These are phyloP conservation scores for Patella caerulea DNA, from an alignment of 2,888 invertebrate species.

Conservation along the genomic window DNA sequence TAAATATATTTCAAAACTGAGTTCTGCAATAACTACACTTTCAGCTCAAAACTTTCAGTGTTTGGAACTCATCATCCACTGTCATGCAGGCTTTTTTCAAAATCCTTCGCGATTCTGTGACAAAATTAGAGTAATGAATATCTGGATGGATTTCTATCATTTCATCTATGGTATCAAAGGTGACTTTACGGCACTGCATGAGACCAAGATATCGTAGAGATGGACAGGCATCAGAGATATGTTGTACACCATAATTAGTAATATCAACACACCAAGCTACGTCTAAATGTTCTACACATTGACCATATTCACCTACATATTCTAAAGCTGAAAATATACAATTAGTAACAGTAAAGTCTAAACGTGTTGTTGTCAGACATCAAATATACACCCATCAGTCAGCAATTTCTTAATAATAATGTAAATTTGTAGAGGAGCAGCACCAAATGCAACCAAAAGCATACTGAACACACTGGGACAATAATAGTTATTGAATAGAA, in stretches of 20 bases:
- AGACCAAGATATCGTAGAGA: conserved; percentile 57
- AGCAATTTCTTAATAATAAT: no score
- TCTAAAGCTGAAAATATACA: conserved; percentile 40
- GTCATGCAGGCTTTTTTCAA: conserved; percentile 40
- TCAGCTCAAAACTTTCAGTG: neutral
- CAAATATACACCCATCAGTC: no score
- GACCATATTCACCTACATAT: conserved; percentile 44
- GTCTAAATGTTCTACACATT: conserved; percentile 54
- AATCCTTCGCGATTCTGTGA: conserved; percentile 55
- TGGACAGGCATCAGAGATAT: conserved; percentile 48
- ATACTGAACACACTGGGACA: no score
- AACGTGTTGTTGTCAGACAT: no score
- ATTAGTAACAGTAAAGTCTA: no score
- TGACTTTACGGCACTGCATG: conserved; percentile 60
- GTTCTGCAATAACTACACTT: no score
- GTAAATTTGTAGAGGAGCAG: no score
- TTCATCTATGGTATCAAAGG: conserved; percentile 48
- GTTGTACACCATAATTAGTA: conserved; percentile 52
- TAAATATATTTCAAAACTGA: no score
- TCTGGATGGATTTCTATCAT: conserved; percentile 50
- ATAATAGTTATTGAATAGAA: no score
- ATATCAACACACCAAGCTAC: conserved; percentile 61
- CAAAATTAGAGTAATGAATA: conserved; percentile 60
- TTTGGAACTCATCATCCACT: neutral
- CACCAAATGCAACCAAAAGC: no score